These are phyloP conservation scores for Synaphobranchus kaupii DNA, from an alignment of 2,797 vertebrate genomes.

Conservation along the genomic window DNA sequence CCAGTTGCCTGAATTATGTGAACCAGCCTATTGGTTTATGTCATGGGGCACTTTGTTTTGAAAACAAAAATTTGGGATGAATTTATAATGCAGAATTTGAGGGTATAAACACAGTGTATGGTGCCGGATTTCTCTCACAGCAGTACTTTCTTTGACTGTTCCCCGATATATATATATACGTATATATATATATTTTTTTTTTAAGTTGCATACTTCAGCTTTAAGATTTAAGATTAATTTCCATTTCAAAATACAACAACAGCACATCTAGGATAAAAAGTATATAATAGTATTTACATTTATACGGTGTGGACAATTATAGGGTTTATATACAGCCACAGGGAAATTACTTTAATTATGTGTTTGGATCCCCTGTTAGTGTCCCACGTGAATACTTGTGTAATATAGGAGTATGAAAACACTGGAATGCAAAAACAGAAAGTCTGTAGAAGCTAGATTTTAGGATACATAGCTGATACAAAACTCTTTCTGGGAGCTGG, in stretches of 20 bases:
- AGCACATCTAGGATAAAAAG: background rate
- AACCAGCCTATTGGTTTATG: too few relatives aligned
- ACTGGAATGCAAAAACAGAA: background rate
- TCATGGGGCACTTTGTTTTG: too few relatives aligned
- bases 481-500: background rate
- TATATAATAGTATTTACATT: background rate
- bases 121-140: too few relatives aligned
- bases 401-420: background rate
- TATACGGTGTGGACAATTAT: background rate
- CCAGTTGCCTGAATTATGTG: too few relatives aligned
- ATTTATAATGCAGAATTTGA: too few relatives aligned
- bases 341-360: background rate
- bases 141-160: too few relatives aligned
- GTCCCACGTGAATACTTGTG: background rate
- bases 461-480: background rate
- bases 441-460: background rate
- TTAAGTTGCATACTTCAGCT: too few relatives aligned
- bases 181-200: too few relatives aligned
- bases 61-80: too few relatives aligned
- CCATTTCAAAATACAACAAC: background rate
- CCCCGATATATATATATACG: too few relatives aligned
- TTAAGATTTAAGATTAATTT: background rate
- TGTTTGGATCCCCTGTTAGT: background rate
- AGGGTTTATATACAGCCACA: background rate
- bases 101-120: too few relatives aligned